Conservation (phyloP, 2,888 invertebrate species). For the Lapara coniferarum region DNA sequence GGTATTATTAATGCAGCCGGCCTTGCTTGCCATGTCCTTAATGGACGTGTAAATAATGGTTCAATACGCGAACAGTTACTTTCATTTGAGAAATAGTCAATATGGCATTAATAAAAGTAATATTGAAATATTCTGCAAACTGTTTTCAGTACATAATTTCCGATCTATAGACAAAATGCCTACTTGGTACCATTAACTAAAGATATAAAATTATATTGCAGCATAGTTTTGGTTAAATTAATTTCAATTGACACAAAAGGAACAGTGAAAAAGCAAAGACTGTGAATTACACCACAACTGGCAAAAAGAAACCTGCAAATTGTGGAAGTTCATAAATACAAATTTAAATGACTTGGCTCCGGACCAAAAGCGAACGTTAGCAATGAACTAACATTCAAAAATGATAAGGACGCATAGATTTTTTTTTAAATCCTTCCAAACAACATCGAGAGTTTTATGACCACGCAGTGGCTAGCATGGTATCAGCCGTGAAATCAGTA, state of each 20-base stretch:
- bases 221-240: too few species aligned
- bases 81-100: conserved; percentile 1
- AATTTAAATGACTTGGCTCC: conserved; percentile 22
- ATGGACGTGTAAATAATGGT: background rate
- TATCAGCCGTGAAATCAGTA: too few species aligned
- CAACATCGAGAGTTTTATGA: background rate
- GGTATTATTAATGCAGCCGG: background rate
- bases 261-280: background rate
- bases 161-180: too few species aligned
- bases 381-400: conserved; percentile 21
- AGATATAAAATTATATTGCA: too few species aligned
- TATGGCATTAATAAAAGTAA: background rate
- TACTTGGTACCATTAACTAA: too few species aligned
- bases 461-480: too few species aligned
- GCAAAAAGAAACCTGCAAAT: background rate
- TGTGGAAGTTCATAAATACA: conserved; percentile 21
- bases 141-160: too few species aligned
- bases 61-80: background rate
- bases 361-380: conserved; percentile 18
- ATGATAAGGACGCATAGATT: conserved; percentile 10
- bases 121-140: too few species aligned
- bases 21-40: conserved; percentile 8
- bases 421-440: conserved; percentile 18
- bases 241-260: too few species aligned
- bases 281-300: background rate